phyloP scores from a whole-genome alignment of 2,888 invertebrate species.

The Oligia fasciuncula region DNA sequence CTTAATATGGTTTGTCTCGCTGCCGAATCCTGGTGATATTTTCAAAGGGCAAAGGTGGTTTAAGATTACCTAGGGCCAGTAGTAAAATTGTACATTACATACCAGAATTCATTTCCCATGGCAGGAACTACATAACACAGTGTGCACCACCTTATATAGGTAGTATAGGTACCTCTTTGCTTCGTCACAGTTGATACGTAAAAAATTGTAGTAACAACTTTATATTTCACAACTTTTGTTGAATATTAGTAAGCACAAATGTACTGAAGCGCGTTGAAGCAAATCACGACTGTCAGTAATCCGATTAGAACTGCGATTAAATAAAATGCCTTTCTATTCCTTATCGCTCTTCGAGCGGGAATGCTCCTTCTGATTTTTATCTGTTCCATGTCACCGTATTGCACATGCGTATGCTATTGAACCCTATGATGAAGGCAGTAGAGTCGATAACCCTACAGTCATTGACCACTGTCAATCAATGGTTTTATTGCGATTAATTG shows the following conservation, averaged over 20 bases:
- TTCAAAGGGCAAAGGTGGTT: neutral
- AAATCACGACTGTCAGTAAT: constrained; percentile 21
- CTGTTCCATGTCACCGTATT: constrained; percentile 19
- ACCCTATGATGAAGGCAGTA: constrained; percentile 63
- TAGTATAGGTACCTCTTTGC: too few species aligned
- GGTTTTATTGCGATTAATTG: constrained; percentile 45
- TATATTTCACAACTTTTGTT: neutral
- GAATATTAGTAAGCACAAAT: neutral
- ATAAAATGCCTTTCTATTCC: constrained; percentile 31
- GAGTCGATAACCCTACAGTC: constrained; percentile 60
- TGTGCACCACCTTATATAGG: neutral
- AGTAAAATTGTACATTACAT: neutral
- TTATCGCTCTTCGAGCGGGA: constrained; percentile 24
- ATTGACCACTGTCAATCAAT: constrained; percentile 57
- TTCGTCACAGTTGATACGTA: neutral
- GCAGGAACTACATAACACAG: neutral
- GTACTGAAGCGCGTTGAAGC: neutral
- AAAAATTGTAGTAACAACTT: neutral
- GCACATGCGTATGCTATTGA: constrained; percentile 59
- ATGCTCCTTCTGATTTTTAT: constrained; percentile 48
- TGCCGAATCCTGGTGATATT: neutral
- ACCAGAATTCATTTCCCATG: constrained; percentile 25
- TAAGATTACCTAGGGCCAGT: too few species aligned
- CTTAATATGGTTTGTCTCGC: neutral
- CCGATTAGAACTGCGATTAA: constrained; percentile 30